Conservation (phyloP, 2,113 vertebrate species). For the Mellivora capensis region DNA sequence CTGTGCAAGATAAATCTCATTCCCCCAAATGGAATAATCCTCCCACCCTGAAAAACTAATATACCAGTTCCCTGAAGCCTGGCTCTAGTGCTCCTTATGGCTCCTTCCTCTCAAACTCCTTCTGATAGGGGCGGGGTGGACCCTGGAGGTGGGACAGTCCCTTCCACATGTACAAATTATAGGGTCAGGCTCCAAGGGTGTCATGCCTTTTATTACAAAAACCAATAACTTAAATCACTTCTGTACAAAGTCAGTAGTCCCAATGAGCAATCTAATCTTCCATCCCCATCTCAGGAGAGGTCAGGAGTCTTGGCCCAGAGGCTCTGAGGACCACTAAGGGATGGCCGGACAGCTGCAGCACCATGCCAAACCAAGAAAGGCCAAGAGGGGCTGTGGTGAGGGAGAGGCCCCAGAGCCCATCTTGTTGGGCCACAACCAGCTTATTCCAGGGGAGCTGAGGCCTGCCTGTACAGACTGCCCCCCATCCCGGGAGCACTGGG, state of each 20-base stretch:
- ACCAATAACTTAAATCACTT: constrained; percentile 81
- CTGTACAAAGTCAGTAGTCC: constrained; percentile 71
- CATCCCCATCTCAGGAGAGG: not conserved
- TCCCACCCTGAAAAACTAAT: not conserved
- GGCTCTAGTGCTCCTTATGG: not conserved
- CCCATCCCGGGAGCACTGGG: not conserved
- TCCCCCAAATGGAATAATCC: not conserved
- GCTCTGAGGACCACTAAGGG: not conserved
- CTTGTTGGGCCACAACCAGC: not conserved
- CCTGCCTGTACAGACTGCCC: not conserved
- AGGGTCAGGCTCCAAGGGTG: not conserved
- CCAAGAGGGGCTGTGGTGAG: not conserved
- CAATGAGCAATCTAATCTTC: not conserved
- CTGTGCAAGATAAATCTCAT: not conserved
- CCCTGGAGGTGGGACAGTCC: not conserved
- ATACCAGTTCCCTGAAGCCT: not conserved
- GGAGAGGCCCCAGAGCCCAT: not conserved
- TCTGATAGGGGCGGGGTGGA: not conserved
- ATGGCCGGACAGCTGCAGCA: not conserved
- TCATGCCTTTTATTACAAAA: constrained; percentile 81
- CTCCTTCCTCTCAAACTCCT: not conserved
- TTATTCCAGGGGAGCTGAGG: not conserved
- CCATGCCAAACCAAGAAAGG: not conserved
- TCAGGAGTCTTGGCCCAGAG: not conserved
- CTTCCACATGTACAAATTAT: not conserved